Evolutionary conservation across 30 jellyfish, hydroid and myxozoan species (phyloP), one percentile per base, ranked within the genome.

Genomic region (Chironex yamaguchii): DNA sequence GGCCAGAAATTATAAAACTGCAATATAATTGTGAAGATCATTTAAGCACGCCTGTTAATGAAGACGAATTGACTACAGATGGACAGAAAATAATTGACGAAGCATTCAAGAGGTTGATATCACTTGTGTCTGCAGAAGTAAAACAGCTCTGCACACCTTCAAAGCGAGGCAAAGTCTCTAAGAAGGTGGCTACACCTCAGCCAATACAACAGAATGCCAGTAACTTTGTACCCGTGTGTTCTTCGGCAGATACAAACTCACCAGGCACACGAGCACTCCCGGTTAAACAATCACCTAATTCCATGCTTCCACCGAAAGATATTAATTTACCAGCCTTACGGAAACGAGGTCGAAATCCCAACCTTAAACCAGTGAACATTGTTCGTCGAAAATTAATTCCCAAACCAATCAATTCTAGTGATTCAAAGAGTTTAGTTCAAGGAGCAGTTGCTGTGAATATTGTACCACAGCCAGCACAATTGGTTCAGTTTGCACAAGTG

Each of bases 381-480:
- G 92, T 87, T 69, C 58, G 58, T 17, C 58, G 58, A 42, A 42
- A 42, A 42, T 17, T 42, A 42, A 42, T 42, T 6, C 58, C 58
- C 58, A 42, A 42, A 42, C 58, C 58, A 17, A 6, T 42, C 13
- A 42, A 42, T 17, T 6, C 17, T 9, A 17, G 58, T 17, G 96
- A 86, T 64, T 62, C 86, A 26, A 89, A 89, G 67, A 79, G 87
- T 12, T 51, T 89, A 34, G 64, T 89, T 85, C 86, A 92, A 4
- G 80, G 86, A 26, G 97, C 97, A 12, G 97, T 95, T 6, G 97
- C 99, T 48, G 99, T 95, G 3, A 95, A 95, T 66, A 76, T 95
- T 29, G 95, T 95, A 42, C 97, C 97, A 9, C 99, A 95, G 53
- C 99, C 97, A 24, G 95, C 96, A 0, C 97, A 86, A 62, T 85